A percentile compares a stretch with the other conserved stretches of the same genome.
Evolutionary conservation across 2,113 vertebrate species (phyloP).

Genomic region (Festucalex cinctus): DNA sequence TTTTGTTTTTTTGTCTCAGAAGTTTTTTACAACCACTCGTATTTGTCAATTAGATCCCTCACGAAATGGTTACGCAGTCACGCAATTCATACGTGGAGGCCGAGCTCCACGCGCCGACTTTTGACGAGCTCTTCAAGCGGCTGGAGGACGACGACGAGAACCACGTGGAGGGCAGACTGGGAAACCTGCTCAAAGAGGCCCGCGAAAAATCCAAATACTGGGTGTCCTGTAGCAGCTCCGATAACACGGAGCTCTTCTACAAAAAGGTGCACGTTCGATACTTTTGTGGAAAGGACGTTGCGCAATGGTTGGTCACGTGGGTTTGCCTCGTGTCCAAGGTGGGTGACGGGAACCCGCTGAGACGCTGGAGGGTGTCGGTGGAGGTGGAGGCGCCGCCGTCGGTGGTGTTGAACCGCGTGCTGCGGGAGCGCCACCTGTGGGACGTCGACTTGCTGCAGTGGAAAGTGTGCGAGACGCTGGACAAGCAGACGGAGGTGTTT

Average conservation of each 20-base stretch:
- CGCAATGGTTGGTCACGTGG: too few species aligned
- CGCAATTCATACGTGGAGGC: conserved; percentile 88
- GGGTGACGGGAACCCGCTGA: conserved; percentile 88
- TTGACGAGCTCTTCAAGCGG: conserved; percentile 85
- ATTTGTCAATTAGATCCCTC: conserved; percentile 78
- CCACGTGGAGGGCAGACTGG: conserved; percentile 82
- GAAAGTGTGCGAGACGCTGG: conserved; percentile 89
- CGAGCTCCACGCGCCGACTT: conserved; percentile 81
- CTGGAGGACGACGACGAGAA: conserved; percentile 80
- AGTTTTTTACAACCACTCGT: conserved; percentile 17
- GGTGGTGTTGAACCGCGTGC: conserved; percentile 89
- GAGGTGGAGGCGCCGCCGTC: conserved; percentile 94
- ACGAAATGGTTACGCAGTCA: conserved; percentile 90
- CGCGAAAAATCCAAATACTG: conserved; percentile 94
- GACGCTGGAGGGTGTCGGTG: conserved; percentile 86
- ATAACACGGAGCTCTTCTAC: conserved; percentile 87
- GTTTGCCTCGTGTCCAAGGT: conserved; percentile 68
- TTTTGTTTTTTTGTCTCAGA: conserved; percentile 10
- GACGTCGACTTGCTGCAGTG: conserved; percentile 94
- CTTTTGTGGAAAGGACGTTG: too few species aligned
- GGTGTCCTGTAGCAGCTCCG: conserved; percentile 82
- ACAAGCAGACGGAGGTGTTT: conserved; percentile 92
- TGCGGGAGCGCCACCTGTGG: conserved; percentile 95
- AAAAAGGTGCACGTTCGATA: conserved; percentile 81
- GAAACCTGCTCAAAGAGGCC: conserved; percentile 87